These are phyloP conservation scores for Ophonus ardosiacus DNA, from an alignment of 2,888 invertebrate genomes.

Conservation along the genomic window DNA sequence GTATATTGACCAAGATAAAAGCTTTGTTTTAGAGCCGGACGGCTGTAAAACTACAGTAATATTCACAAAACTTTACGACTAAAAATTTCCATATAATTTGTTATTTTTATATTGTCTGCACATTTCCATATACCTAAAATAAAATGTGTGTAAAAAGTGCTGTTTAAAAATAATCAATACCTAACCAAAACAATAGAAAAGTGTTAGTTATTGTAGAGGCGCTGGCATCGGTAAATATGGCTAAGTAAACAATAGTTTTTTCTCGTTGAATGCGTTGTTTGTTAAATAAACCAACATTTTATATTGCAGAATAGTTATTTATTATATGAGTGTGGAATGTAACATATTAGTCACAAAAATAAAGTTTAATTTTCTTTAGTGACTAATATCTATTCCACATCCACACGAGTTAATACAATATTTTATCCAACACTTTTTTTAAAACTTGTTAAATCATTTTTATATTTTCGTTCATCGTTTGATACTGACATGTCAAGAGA, in stretches of 20 bases:
- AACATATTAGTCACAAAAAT: too few species aligned
- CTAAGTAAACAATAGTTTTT: slow-evolving; percentile 21
- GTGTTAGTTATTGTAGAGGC: slow-evolving; percentile 20
- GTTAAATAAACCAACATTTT: background rate
- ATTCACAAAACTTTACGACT: background rate
- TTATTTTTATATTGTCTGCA: background rate
- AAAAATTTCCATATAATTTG: background rate
- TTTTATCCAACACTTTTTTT: too few species aligned
- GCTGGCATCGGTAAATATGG: background rate
- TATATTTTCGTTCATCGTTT: too few species aligned
- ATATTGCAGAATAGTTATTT: background rate
- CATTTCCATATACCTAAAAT: background rate
- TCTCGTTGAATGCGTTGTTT: slow-evolving; percentile 4
- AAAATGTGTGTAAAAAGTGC: background rate
- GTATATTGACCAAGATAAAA: background rate
- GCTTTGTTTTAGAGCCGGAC: background rate
- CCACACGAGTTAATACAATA: too few species aligned
- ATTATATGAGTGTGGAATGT: too few species aligned
- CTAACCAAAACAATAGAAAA: slow-evolving; percentile 24
- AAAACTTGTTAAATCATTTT: too few species aligned
- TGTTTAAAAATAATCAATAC: background rate
- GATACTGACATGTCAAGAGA: too few species aligned
- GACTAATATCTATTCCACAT: too few species aligned
- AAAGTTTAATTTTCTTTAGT: too few species aligned
- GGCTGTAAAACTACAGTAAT: background rate